phyloP scores from a whole-genome alignment of 2,113 vertebrate genomes.

The Candoia aspera region DNA sequence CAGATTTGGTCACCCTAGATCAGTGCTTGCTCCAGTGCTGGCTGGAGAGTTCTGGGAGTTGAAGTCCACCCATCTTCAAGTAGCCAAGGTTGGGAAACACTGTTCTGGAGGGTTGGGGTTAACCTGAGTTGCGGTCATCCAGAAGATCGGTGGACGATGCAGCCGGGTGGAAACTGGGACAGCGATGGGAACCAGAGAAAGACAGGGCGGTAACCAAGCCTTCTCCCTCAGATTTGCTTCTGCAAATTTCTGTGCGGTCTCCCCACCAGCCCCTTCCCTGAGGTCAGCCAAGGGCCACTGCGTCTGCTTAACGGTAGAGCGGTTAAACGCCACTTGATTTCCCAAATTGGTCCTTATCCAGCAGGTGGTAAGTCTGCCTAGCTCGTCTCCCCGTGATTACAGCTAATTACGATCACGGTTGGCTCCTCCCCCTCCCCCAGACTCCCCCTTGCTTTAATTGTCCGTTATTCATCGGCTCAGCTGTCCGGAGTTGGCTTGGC shows the following conservation, averaged over 20 bases:
- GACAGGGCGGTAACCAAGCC: not conserved
- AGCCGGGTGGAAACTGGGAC: not conserved
- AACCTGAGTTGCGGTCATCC: not conserved
- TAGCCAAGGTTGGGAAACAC: too few species aligned
- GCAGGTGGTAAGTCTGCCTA: constrained; percentile 77
- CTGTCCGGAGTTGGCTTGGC: constrained; percentile 77
- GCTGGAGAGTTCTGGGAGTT: too few species aligned
- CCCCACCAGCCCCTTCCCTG: accelerated
- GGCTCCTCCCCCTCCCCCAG: constrained; percentile 86
- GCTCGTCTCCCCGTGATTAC: constrained; percentile 86
- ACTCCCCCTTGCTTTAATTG: constrained; percentile 89
- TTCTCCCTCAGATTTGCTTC: not conserved
- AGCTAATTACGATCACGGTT: constrained; percentile 91
- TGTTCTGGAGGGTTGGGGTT: too few species aligned
- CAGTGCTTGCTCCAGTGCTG: too few species aligned
- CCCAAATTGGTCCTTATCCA: constrained; percentile 88
- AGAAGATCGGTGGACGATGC: too few species aligned
- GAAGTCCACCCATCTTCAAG: too few species aligned
- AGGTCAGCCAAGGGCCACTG: not conserved
- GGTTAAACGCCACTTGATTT: constrained; percentile 80
- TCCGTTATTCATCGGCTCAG: constrained; percentile 89
- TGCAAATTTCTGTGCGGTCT: accelerated
- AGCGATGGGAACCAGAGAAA: not conserved
- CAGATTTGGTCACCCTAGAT: too few species aligned
- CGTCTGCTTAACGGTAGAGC: constrained; percentile 24